Conservation (phyloP, 2,888 invertebrate species). For the Drepanosiphum platanoidis region DNA sequence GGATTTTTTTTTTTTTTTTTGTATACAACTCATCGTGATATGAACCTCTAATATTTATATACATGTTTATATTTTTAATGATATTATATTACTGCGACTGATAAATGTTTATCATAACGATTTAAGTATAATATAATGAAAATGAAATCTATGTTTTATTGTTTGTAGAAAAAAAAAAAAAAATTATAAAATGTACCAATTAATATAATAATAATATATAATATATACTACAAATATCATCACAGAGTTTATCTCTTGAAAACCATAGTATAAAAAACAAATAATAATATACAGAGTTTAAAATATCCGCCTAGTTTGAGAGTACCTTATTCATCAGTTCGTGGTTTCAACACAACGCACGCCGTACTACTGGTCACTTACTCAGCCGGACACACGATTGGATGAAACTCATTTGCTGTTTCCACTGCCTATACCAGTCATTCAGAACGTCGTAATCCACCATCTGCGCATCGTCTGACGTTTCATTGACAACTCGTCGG, state of each 20-base stretch:
- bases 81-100: constrained; percentile 45
- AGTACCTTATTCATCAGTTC: background rate
- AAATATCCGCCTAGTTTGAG: background rate
- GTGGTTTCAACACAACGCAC: background rate
- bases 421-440: constrained; percentile 42
- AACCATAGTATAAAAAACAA: no score
- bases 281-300: constrained; percentile 32
- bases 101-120: constrained; percentile 41
- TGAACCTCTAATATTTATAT: constrained; percentile 14
- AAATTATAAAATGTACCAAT: background rate
- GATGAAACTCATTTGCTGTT: constrained; percentile 35
- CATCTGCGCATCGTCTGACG: background rate
- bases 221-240: no score
- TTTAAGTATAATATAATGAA: constrained; percentile 4
- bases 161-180: constrained; percentile 4
- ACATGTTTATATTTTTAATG: constrained; percentile 17
- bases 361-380: background rate
- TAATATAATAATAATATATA: no score
- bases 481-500: background rate
- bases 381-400: constrained; percentile 30
- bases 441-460: constrained; percentile 29
- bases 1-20: constrained; percentile 2
- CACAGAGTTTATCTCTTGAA: no score
- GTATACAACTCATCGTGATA: constrained; percentile 40
- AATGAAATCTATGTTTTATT: constrained; percentile 28